Evolutionary conservation across 2,113 vertebrate species (phyloP).

Genomic region (Lichenostomus cassidix): DNA sequence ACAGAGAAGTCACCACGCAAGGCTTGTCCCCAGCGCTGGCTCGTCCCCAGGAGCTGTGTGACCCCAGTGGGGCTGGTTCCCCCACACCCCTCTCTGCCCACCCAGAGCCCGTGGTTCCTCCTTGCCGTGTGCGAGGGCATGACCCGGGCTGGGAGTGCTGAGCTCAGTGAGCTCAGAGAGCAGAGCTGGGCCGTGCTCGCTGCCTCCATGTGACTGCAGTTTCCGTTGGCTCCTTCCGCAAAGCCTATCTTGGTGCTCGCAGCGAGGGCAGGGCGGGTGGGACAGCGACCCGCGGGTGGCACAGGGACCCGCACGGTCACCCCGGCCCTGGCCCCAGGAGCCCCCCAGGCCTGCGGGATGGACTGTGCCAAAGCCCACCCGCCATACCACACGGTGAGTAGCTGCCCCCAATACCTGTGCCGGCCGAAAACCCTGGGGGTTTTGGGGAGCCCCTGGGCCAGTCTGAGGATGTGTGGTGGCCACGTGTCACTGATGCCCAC

Average conservation of each 20-base stretch:
- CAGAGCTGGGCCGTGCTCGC: constrained; percentile 37
- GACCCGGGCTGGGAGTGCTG: constrained; percentile 30
- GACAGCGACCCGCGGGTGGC: background rate
- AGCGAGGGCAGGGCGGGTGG: background rate
- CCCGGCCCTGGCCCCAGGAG: background rate
- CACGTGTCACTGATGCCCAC: rapidly evolving
- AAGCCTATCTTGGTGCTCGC: constrained; percentile 70
- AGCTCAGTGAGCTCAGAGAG: background rate
- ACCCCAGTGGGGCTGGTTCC: background rate
- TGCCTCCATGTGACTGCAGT: constrained; percentile 81
- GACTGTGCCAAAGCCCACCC: background rate
- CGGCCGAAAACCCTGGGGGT: rapidly evolving
- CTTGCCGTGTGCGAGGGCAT: constrained; percentile 10
- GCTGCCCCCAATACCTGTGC: background rate
- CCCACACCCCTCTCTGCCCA: background rate
- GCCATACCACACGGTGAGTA: constrained; percentile 69
- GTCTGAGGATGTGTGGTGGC: background rate
- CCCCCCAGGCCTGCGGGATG: constrained; percentile 55
- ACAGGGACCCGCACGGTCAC: background rate
- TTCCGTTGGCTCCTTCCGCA: constrained; percentile 85
- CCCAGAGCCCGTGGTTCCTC: background rate
- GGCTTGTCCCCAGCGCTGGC: background rate
- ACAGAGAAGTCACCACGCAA: rapidly evolving
- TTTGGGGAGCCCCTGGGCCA: background rate
- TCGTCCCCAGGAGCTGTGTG: background rate